Percentiles rank a stretch among this genome's conserved stretches.
These are phyloP conservation scores for Nemurella pictetii DNA, from an alignment of 2,888 invertebrate genomes.

Conservation along the genomic window DNA sequence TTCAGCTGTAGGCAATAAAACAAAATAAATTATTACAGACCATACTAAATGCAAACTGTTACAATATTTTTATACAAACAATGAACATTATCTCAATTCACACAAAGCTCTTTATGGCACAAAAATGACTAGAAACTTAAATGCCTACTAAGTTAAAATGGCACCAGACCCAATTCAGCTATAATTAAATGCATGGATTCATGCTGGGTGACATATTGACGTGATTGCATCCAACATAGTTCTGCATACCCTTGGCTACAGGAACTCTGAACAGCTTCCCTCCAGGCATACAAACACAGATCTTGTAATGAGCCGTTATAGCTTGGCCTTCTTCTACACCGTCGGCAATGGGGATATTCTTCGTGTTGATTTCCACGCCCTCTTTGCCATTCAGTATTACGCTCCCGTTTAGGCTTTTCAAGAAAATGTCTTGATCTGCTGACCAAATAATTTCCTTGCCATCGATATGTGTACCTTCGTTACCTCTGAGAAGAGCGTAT, in stretches of 20 bases:
- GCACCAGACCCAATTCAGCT: background rate
- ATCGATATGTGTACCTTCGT: constrained; percentile 77
- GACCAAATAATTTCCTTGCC: constrained; percentile 71
- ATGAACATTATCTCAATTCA: no score
- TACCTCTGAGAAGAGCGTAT: constrained; percentile 71
- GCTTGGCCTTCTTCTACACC: constrained; percentile 52
- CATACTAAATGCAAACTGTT: no score
- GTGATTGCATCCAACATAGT: constrained; percentile 63
- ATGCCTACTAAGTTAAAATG: background rate
- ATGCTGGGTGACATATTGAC: constrained; percentile 62
- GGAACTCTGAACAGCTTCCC: constrained; percentile 81
- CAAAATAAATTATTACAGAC: no score
- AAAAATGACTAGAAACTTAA: background rate
- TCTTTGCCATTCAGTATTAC: constrained; percentile 69
- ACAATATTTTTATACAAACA: no score
- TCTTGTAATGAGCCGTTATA: constrained; percentile 71
- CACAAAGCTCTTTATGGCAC: background rate
- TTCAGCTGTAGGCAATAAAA: no score
- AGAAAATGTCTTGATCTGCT: constrained; percentile 76
- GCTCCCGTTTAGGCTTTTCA: constrained; percentile 76
- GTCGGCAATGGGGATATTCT: constrained; percentile 69
- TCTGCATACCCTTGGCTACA: constrained; percentile 60
- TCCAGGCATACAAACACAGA: constrained; percentile 89
- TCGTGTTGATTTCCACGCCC: constrained; percentile 71
- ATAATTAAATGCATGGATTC: constrained; percentile 64